Percentiles rank a stretch among this genome's conserved stretches.
These are phyloP conservation scores for Camponotus vicinus DNA, from an alignment of 1,140 invertebrate species.

Conservation along the genomic window DNA sequence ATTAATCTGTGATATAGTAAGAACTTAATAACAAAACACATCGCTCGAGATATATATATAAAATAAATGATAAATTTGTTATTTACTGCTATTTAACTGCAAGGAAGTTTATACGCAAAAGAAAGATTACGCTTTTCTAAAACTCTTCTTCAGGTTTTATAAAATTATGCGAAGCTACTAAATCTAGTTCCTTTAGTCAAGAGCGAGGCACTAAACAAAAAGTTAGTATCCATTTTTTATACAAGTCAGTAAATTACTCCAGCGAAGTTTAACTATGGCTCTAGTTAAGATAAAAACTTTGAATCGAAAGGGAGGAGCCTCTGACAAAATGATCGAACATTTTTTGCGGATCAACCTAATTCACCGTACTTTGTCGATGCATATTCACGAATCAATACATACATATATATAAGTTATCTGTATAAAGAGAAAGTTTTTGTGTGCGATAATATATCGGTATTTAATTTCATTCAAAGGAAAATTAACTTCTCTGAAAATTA, in stretches of 20 bases:
- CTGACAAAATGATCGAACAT: constrained; percentile 60
- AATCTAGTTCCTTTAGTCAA: constrained; percentile 25
- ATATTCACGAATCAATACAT: constrained; percentile 68
- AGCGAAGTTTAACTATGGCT: constrained; percentile 69
- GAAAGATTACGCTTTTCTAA: constrained; percentile 1
- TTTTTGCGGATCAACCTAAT: constrained; percentile 69
- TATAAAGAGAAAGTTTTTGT: constrained; percentile 39
- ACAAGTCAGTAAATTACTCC: constrained; percentile 69
- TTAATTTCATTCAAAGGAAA: constrained; percentile 8
- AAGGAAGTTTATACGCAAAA: neutral
- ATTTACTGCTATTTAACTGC: neutral
- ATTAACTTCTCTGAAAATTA: neutral
- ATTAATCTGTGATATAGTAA: neutral
- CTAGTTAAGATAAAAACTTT: constrained; percentile 59
- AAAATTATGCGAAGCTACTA: constrained; percentile 20
- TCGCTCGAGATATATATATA: neutral
- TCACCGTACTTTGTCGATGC: constrained; percentile 65
- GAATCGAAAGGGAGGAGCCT: constrained; percentile 47
- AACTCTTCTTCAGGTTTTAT: constrained; percentile 2
- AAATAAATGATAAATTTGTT: neutral
- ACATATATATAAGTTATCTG: neutral
- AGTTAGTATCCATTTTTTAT: constrained; percentile 51
- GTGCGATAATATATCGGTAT: neutral
- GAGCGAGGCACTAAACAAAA: constrained; percentile 43
- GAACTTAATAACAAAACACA: constrained; percentile 34